Conservation (phyloP, 2,797 vertebrate genomes). For the Trematomus bernacchii region DNA sequence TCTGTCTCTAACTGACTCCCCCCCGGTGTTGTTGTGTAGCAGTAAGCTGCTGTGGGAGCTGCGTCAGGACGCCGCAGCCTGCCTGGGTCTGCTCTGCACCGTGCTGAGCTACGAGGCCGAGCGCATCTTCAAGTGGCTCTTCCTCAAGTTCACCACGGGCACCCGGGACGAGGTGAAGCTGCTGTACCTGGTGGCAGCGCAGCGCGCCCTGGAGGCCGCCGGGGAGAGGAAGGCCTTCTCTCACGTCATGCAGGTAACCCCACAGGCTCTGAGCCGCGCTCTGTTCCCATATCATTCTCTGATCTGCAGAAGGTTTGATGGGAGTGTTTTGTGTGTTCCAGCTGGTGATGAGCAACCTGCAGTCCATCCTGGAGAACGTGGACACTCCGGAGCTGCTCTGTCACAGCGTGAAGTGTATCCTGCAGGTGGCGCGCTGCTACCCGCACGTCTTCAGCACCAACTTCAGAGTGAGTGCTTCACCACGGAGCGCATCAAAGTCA, state of each 20-base stretch:
- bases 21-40: slow-evolving; percentile 74
- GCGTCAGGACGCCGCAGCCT: slow-evolving; percentile 95
- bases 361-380: slow-evolving; percentile 97
- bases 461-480: slow-evolving; percentile 90
- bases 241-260: slow-evolving; percentile 94
- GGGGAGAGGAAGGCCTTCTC: slow-evolving; percentile 99
- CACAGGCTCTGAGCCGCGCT: not conserved
- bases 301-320: not conserved
- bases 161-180: slow-evolving; percentile 97
- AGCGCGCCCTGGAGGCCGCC: slow-evolving; percentile 94
- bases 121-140: slow-evolving; percentile 99
- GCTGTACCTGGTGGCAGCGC: slow-evolving; percentile 94
- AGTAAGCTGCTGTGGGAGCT: slow-evolving; percentile 98
- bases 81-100: slow-evolving; percentile 95
- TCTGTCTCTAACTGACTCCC: not conserved
- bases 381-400: slow-evolving; percentile 98
- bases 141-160: slow-evolving; percentile 94
- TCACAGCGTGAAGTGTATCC: slow-evolving; percentile 97
- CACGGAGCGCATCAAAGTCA: accelerated
- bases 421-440: slow-evolving; percentile 96
- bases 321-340: slow-evolving; percentile 67
- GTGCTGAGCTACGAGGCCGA: slow-evolving; percentile 97
- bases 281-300: not conserved
- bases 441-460: slow-evolving; percentile 99
- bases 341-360: slow-evolving; percentile 98